Evolutionary conservation across 2,797 vertebrate species (phyloP), one percentile per base, ranked within the genome.

Genomic region (Pseudocheirus occidentalis): DNA sequence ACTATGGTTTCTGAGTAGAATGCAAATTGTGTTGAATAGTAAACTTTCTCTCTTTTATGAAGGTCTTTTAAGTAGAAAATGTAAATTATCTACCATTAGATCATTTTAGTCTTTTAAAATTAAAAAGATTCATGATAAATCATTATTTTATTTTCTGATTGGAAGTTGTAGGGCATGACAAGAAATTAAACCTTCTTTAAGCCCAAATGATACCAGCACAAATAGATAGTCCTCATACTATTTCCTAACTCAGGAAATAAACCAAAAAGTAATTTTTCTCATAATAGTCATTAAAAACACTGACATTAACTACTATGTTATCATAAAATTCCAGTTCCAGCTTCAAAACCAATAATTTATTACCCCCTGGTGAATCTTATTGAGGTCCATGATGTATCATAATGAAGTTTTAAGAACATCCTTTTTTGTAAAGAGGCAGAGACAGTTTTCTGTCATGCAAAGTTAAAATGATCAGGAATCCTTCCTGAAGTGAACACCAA

Each of bases 31-130:
- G 21, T 12, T 91, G 56, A 95, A 92, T 46, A 92, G 54, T 56
- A 92, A 0, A 54, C 5, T 34, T 96, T 90, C 2, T 28, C 5
- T 92, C 21, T 93, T 92, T 93, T 95, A 40, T 0, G 27, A 95
- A 94, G 0, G 0, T 40, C 29, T 89, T 92, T 55, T 93, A 91
- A 91, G 29, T 91, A 50, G 91, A 94, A 93, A 50, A 55, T 50
- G 3, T 0, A 1, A 93, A 91, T 66, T 34, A 0, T 1, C 1
- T 92, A n/a, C 16, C 31, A 66, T 91, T 94, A 94, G 90, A 92
- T 89, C 9, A 89, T 90, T 94, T 92, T 28, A 34, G 91, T 94
- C 21, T 92, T 93, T 1, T 91, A 94, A n/a, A 40, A 34, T 24
- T 21, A 73, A 40, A 40, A 40, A 66, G 31, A 24, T 14, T 6